Evolutionary conservation across 2,888 invertebrate genomes (phyloP).

Genomic region (Melitaea athalia): DNA sequence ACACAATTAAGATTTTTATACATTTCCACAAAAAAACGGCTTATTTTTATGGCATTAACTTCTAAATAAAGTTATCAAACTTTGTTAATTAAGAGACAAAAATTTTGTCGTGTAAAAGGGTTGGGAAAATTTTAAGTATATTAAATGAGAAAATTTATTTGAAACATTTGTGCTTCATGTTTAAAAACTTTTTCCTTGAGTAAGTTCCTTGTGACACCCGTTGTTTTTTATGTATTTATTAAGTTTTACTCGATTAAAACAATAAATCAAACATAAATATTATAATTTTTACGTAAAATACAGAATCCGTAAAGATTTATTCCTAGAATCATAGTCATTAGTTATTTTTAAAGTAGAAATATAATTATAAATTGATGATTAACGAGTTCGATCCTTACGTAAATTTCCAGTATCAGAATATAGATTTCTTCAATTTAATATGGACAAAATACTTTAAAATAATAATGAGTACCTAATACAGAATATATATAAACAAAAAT

Average conservation of each 20-base stretch:
- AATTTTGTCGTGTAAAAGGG: conserved; percentile 27
- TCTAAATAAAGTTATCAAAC: conserved; percentile 28
- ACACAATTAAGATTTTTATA: background rate
- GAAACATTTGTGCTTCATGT: background rate
- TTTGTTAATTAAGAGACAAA: conserved; percentile 30
- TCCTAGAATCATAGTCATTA: too few species aligned
- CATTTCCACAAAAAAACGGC: background rate
- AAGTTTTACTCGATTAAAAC: background rate
- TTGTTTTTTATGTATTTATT: background rate
- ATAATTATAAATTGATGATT: too few species aligned
- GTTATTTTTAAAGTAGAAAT: too few species aligned
- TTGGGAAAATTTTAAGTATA: conserved; percentile 28
- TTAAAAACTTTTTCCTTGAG: background rate
- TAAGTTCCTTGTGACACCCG: background rate
- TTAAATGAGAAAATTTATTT: background rate
- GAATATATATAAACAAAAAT: too few species aligned
- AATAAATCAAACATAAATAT: background rate
- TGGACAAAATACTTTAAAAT: too few species aligned
- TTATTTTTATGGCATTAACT: background rate
- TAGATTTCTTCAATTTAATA: too few species aligned
- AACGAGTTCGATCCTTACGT: too few species aligned
- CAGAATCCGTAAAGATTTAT: too few species aligned
- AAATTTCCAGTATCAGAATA: too few species aligned
- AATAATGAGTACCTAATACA: too few species aligned
- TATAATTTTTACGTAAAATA: too few species aligned